These are phyloP conservation scores for Hypsibius dujardini DNA, from an alignment of 1,140 invertebrate species.

Conservation along the genomic window DNA sequence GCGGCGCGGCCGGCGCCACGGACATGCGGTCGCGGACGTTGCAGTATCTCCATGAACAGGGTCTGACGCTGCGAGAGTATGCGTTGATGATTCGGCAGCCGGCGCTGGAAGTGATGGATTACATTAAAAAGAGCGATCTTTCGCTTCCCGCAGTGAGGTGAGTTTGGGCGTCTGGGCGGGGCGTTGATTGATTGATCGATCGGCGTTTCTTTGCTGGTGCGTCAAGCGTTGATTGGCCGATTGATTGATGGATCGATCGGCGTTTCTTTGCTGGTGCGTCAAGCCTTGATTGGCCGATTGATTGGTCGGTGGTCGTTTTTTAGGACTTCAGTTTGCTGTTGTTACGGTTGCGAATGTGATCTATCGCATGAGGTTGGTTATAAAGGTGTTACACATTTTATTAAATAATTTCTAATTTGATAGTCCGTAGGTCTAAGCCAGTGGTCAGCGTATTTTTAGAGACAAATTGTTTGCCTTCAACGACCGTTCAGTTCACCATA, in stretches of 20 bases:
- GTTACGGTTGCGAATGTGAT: too few species aligned
- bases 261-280: slow-evolving; percentile 12
- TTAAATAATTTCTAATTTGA: too few species aligned
- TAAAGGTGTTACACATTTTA: too few species aligned
- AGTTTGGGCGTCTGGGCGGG: too few species aligned
- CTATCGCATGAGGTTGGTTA: too few species aligned
- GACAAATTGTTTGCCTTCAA: too few species aligned
- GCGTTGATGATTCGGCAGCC: slow-evolving; percentile 59
- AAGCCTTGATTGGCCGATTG: too few species aligned
- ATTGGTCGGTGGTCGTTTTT: slow-evolving; percentile 23
- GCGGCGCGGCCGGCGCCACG: slow-evolving; percentile 33
- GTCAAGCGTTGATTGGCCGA: too few species aligned
- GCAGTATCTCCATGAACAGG: slow-evolving; percentile 37
- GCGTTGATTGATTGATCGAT: slow-evolving; percentile 21
- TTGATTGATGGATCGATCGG: slow-evolving; percentile 21
- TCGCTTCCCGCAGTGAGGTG: slow-evolving; percentile 53
- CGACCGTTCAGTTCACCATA: too few species aligned
- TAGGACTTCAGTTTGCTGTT: too few species aligned
- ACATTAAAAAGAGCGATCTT: slow-evolving; percentile 50
- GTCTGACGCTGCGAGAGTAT: slow-evolving; percentile 55
- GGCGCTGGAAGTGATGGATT: slow-evolving; percentile 56
- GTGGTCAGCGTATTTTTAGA: too few species aligned
- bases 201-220: slow-evolving; percentile 17
- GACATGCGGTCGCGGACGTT: slow-evolving; percentile 43
- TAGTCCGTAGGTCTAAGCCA: too few species aligned